Base-by-base conservation (phyloP, 2,888 invertebrate genomes). In the Heterodera filipjevi region DNA sequence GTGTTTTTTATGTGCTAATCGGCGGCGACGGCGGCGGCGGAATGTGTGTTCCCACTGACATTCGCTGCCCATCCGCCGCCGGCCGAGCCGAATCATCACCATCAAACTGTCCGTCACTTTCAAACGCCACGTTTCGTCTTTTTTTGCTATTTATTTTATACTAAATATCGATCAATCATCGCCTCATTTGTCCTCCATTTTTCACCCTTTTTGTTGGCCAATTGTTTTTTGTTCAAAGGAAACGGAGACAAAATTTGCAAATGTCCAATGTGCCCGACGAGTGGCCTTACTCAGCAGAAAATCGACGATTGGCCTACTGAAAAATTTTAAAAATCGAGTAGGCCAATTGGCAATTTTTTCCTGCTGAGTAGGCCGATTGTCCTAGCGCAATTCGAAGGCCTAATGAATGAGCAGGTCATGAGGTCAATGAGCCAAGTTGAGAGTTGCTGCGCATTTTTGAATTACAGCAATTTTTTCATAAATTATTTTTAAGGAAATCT, bases 141-240 rank as follows among this genome's bases (percentile, higher is more conserved):
- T 59, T 53, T 53, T 44, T 44, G 5, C 5, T 10, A 44, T 44
- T 44, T 44, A 44, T 44, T 44, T 10, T 59, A 59, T 59, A 27
- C n/a, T 59, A 59, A 59, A 10, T 3, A 59, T 59, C 59, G 59
- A 59, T 59, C 59, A 59, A 59, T 59, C 59, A 59, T 59, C 59
- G 59, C n/a, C 59, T 1, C 27, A 10, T n/a, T 59, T 22, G 27
- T n/a, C 59, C n/a, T 19, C 27, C 3, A n/a, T 59, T 59, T 59
- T 59, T n/a, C 6, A 2, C 2, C 10, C 22, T 16, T 53, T 22
- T 22, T 53, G 3, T 27, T 59, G 59, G 59, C 59, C 59, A 59
- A 59, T 27, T 59, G 59, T 59, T 59, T 59, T 59, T 59, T 49
- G 49, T 49, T 14, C 22, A 27, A 59, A 59, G n/a, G 5, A 27